Conservation (phyloP, 2,797 vertebrate genomes). For the Falco peregrinus region DNA sequence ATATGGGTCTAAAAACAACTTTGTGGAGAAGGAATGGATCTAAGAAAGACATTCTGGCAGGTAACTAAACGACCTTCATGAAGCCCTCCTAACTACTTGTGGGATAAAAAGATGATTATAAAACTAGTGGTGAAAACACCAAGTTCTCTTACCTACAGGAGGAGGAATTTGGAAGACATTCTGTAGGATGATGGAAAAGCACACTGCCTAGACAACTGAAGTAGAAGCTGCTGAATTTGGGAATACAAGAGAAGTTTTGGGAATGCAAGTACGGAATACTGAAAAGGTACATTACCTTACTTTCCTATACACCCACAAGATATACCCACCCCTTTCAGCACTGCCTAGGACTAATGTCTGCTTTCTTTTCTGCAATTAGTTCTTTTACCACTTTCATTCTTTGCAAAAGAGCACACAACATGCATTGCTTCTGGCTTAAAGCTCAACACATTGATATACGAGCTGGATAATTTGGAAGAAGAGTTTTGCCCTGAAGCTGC, state of each 20-base stretch:
- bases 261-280: neutral
- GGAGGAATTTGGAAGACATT: neutral
- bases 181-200: neutral
- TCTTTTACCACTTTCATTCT: neutral
- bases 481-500: neutral
- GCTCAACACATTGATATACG: neutral
- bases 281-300: neutral
- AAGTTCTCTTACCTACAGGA: neutral
- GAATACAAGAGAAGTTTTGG: neutral
- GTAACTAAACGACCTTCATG: neutral
- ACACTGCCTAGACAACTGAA: neutral
- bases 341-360: neutral
- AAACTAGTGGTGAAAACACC: neutral
- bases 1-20: neutral
- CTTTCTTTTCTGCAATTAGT: neutral
- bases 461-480: neutral
- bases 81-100: neutral
- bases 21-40: neutral
- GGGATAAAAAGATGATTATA: neutral
- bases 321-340: neutral
- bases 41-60: neutral
- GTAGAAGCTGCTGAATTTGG: neutral
- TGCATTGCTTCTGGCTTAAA: neutral
- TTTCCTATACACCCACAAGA: neutral
- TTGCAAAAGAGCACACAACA: neutral